Evolutionary conservation across 2,797 vertebrate species (phyloP).

Genomic region (Varecia variegata): DNA sequence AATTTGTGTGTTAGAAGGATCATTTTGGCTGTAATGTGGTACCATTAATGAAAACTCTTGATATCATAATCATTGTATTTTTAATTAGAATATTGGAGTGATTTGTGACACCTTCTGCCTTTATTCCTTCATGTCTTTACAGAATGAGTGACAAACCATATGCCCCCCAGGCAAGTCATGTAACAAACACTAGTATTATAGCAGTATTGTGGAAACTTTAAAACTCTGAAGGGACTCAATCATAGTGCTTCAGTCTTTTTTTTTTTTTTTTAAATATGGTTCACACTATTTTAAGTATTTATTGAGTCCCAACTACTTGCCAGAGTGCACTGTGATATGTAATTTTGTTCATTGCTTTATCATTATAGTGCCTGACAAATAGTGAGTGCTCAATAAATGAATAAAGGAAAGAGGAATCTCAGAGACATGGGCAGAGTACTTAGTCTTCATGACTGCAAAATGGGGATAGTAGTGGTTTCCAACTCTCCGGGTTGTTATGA

Average conservation of each 20-base stretch:
- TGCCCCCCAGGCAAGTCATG: neutral
- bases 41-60: neutral
- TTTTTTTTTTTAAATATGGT: neutral
- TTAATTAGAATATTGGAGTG: neutral
- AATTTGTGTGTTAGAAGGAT: neutral
- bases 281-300: neutral
- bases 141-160: neutral
- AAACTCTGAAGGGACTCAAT: neutral
- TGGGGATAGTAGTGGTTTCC: neutral
- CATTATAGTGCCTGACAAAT: neutral
- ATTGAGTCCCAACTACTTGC: neutral
- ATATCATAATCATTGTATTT: neutral
- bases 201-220: neutral
- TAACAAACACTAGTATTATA: neutral
- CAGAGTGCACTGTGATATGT: neutral
- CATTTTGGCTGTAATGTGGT: neutral
- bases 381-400: neutral
- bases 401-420: neutral
- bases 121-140: neutral
- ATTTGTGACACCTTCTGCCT: neutral
- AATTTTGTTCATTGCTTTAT: neutral
- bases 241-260: neutral
- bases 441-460: neutral
- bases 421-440: neutral
- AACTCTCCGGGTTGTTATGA: neutral